These are phyloP conservation scores for Clarias fuscus DNA, from an alignment of 2,797 vertebrate genomes.

Conservation along the genomic window DNA sequence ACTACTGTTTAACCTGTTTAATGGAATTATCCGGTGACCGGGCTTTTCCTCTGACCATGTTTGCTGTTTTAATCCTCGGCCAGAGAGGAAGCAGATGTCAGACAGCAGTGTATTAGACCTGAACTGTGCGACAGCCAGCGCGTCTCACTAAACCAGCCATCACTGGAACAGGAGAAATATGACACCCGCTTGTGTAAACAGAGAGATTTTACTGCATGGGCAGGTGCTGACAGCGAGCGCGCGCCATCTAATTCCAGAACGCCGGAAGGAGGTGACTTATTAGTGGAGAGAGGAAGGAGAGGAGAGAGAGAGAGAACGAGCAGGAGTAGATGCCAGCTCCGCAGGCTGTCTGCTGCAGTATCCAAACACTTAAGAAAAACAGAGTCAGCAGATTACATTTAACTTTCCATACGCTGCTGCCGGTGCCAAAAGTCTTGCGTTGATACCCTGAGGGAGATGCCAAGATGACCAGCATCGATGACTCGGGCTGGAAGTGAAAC, in stretches of 20 bases:
- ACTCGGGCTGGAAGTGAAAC: slow-evolving; percentile 29
- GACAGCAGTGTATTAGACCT: slow-evolving; percentile 40
- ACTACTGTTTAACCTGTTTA: slow-evolving; percentile 24
- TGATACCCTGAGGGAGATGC: slow-evolving; percentile 40
- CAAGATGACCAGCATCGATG: slow-evolving; percentile 35
- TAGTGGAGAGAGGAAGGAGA: slow-evolving; percentile 10
- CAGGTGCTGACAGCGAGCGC: slow-evolving; percentile 11
- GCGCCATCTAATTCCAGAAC: slow-evolving; percentile 26
- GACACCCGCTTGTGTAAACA: slow-evolving; percentile 40
- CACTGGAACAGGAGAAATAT: slow-evolving; percentile 53
- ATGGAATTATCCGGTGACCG: slow-evolving; percentile 38
- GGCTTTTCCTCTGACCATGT: slow-evolving; percentile 46
- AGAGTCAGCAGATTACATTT: slow-evolving; percentile 48
- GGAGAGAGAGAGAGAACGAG: background rate
- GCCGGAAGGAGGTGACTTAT: slow-evolving; percentile 19
- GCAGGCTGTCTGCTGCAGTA: slow-evolving; percentile 33
- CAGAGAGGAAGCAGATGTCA: slow-evolving; percentile 64
- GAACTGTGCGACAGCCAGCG: slow-evolving; percentile 17
- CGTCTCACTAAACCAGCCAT: slow-evolving; percentile 40
- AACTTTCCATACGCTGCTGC: slow-evolving; percentile 30
- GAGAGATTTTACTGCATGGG: slow-evolving; percentile 15
- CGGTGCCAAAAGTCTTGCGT: slow-evolving; percentile 39
- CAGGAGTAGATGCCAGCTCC: slow-evolving; percentile 32
- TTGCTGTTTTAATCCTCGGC: slow-evolving; percentile 50
- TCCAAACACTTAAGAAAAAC: slow-evolving; percentile 31